Evolutionary conservation across 2,888 invertebrate genomes (phyloP).

Genomic region (Caenorhabditis sulstoni): DNA sequence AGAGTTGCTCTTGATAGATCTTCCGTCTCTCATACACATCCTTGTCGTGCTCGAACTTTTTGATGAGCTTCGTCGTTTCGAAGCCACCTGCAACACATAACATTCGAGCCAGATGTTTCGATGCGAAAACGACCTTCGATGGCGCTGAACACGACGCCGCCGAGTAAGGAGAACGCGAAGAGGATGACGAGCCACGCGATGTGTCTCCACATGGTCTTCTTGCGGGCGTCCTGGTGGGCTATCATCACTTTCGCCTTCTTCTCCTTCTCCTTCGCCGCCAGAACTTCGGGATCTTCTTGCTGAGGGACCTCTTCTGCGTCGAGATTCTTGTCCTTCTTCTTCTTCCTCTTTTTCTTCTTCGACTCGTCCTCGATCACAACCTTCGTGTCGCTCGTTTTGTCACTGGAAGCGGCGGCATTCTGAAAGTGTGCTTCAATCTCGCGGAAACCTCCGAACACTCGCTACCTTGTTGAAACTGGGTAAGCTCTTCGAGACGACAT

Average conservation of each 20-base stretch:
- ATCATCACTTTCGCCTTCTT: slow-evolving; percentile 64
- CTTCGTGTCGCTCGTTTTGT: slow-evolving; percentile 41
- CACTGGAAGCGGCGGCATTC: slow-evolving; percentile 18
- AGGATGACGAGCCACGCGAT: slow-evolving; percentile 67
- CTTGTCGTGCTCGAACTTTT: slow-evolving; percentile 65
- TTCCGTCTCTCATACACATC: slow-evolving; percentile 67
- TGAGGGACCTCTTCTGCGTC: slow-evolving; percentile 56
- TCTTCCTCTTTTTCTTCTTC: slow-evolving; percentile 59
- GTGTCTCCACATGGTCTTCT: slow-evolving; percentile 72
- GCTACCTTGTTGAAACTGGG: slow-evolving; percentile 65
- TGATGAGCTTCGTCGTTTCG: slow-evolving; percentile 63
- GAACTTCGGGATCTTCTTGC: slow-evolving; percentile 54
- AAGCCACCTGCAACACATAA: slow-evolving; percentile 63
- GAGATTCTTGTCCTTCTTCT: slow-evolving; percentile 54
- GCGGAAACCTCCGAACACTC: no score
- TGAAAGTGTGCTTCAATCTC: slow-evolving; percentile 6
- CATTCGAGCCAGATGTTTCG: slow-evolving; percentile 10
- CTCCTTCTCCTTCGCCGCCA: slow-evolving; percentile 47
- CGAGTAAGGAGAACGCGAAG: slow-evolving; percentile 71
- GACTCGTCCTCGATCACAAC: slow-evolving; percentile 53
- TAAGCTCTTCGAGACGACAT: slow-evolving; percentile 68
- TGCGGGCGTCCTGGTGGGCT: slow-evolving; percentile 63
- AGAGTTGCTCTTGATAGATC: slow-evolving; percentile 70
- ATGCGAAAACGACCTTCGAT: slow-evolving; percentile 66
- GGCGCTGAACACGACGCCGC: slow-evolving; percentile 71